Percentiles rank a stretch among this genome's conserved stretches.
Conservation (phyloP, 2,797 vertebrate genomes). For the Adrianichthys oophorus region DNA sequence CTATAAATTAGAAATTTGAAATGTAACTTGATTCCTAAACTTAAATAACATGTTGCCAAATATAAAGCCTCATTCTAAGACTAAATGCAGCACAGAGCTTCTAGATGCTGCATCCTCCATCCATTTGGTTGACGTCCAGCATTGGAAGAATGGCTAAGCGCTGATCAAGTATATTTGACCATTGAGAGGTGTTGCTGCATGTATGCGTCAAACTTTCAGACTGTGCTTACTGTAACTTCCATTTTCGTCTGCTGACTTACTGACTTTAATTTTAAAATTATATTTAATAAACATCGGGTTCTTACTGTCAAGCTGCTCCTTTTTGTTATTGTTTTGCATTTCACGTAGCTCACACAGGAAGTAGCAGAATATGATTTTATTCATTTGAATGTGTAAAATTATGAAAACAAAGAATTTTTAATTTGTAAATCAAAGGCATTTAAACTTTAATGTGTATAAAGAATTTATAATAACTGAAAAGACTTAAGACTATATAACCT, state of each 20-base stretch:
- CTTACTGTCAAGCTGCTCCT: constrained; percentile 65
- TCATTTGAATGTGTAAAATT: too few species aligned
- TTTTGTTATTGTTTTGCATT: constrained; percentile 1
- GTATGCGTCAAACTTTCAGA: constrained; percentile 59
- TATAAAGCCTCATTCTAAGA: constrained; percentile 6
- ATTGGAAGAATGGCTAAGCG: constrained; percentile 2
- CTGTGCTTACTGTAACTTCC: constrained; percentile 71
- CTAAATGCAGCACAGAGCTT: constrained; percentile 13
- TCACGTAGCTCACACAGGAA: too few species aligned
- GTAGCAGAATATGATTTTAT: too few species aligned
- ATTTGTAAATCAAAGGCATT: too few species aligned
- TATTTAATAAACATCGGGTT: constrained; percentile 86
- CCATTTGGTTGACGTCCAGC: constrained; percentile 7
- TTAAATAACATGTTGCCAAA: constrained; percentile 15
- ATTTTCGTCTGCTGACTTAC: constrained; percentile 69
- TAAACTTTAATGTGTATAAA: too few species aligned
- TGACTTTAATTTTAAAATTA: constrained; percentile 79
- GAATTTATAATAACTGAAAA: too few species aligned
- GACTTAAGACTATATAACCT: too few species aligned
- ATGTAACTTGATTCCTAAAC: constrained; percentile 14
- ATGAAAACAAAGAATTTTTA: too few species aligned
- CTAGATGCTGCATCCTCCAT: constrained; percentile 1
- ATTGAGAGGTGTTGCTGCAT: constrained; percentile 55
- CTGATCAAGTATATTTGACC: constrained; percentile 30
- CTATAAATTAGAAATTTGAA: constrained; percentile 17